Conservation (phyloP, 2,113 vertebrate genomes). For the Xyliphius kryptos region DNA sequence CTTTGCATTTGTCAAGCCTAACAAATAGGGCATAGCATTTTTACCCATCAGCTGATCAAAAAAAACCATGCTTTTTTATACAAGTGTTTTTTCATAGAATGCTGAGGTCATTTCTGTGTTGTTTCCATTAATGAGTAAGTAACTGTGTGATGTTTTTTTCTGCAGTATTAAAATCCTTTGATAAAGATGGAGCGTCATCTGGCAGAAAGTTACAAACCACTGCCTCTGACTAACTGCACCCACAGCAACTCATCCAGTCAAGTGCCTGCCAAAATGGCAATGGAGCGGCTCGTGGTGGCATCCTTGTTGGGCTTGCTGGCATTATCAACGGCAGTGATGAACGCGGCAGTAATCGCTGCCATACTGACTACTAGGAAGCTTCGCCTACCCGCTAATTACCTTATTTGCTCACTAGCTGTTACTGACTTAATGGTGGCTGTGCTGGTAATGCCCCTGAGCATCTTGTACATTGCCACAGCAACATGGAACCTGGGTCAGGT, state of each 20-base stretch:
- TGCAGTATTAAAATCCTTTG: no score
- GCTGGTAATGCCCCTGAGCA: constrained; percentile 84
- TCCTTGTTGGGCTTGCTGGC: constrained; percentile 69
- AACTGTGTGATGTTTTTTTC: background rate
- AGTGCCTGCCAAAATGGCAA: constrained; percentile 50
- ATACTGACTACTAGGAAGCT: constrained; percentile 84
- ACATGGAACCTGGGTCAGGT: constrained; percentile 76
- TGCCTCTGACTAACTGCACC: constrained; percentile 74
- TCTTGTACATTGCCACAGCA: constrained; percentile 77
- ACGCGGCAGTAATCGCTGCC: constrained; percentile 74
- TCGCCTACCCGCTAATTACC: constrained; percentile 83
- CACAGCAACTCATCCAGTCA: constrained; percentile 66
- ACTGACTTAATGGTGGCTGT: constrained; percentile 82
- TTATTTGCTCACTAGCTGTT: constrained; percentile 84
- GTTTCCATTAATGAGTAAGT: no score
- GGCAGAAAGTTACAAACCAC: constrained; percentile 41
- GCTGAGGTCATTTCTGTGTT: no score
- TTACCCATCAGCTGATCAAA: no score
- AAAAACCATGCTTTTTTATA: no score
- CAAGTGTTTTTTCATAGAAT: no score
- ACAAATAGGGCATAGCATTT: no score
- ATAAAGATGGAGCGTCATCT: constrained; percentile 41
- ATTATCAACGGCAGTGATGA: constrained; percentile 71
- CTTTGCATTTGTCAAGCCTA: no score
- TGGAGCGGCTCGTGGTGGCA: constrained; percentile 70